A percentile compares a stretch with the other conserved stretches of the same genome.
Conservation (phyloP, 1,140 invertebrate species). For the Neoseiulus cucumeris region DNA sequence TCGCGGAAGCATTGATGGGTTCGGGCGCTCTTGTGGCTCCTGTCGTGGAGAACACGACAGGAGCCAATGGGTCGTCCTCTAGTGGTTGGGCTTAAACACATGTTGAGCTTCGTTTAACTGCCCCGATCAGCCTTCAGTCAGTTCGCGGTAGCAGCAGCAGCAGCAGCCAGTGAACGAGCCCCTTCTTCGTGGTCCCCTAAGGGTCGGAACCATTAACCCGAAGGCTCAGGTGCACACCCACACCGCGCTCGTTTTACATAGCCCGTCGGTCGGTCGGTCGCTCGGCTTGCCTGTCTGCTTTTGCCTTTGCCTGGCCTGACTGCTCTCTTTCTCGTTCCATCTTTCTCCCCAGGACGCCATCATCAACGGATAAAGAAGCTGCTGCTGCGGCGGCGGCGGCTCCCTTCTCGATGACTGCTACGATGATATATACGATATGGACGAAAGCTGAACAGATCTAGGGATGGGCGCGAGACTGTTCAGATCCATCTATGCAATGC, state of each 20-base stretch:
- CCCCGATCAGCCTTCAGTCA: neutral
- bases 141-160: neutral
- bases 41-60: no score
- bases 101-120: slow-evolving; percentile 1
- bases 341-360: no score
- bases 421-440: slow-evolving; percentile 12
- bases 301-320: neutral
- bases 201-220: neutral
- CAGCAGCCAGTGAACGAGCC: neutral
- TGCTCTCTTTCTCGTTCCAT: neutral
- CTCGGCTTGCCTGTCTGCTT: neutral
- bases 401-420: neutral
- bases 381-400: neutral
- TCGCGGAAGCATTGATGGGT: no score
- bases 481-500: no score
- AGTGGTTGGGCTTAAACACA: slow-evolving; percentile 1
- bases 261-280: neutral
- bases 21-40: no score
- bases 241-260: neutral
- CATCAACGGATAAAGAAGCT: no score
- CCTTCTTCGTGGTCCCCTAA: neutral
- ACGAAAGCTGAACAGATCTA: neutral
- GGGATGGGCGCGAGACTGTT: no score
- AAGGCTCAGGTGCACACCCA: slow-evolving; percentile 1
- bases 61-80: no score